Percentiles rank a stretch among this genome's conserved stretches.
Evolutionary conservation across 92 coral and sea anemone genomes (phyloP).

Genomic region (Parazoanthus swiftii): DNA sequence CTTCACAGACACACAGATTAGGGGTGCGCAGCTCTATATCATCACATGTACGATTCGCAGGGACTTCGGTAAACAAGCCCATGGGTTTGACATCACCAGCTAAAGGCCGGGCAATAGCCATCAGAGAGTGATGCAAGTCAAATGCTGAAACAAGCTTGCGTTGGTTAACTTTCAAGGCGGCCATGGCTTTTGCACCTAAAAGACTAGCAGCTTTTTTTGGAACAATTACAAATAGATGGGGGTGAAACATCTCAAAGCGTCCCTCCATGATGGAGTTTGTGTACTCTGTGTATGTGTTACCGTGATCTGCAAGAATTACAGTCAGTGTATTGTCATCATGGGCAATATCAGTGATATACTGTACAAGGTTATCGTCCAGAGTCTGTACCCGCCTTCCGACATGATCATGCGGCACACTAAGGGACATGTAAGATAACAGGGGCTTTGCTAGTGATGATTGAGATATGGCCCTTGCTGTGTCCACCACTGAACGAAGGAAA

Average conservation of each 20-base stretch:
- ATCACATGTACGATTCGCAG: slow-evolving; percentile 69
- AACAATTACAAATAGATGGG: slow-evolving; percentile 65
- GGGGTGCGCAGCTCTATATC: slow-evolving; percentile 73
- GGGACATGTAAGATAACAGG: slow-evolving; percentile 62
- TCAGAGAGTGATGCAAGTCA: slow-evolving; percentile 72
- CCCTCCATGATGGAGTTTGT: slow-evolving; percentile 68
- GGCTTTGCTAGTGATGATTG: slow-evolving; percentile 55
- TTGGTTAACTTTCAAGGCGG: slow-evolving; percentile 64
- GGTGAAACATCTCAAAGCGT: slow-evolving; percentile 87
- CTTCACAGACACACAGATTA: slow-evolving; percentile 80
- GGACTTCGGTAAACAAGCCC: slow-evolving; percentile 67
- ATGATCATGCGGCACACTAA: slow-evolving; percentile 76
- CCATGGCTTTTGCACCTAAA: slow-evolving; percentile 62
- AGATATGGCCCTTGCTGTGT: slow-evolving; percentile 54
- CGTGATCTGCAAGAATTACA: slow-evolving; percentile 79
- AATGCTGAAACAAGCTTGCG: slow-evolving; percentile 63
- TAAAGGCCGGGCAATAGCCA: slow-evolving; percentile 60
- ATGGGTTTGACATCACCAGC: slow-evolving; percentile 41
- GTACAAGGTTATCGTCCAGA: slow-evolving; percentile 56
- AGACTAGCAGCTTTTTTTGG: slow-evolving; percentile 70
- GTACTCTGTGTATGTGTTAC: slow-evolving; percentile 80
- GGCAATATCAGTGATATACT: slow-evolving; percentile 54
- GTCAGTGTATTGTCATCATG: slow-evolving; percentile 60
- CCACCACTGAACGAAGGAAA: slow-evolving; percentile 53
- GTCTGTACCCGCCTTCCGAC: slow-evolving; percentile 66